Evolutionary conservation across 1,140 invertebrate species (phyloP).

Genomic region (Melipona quadrifasciata): DNA sequence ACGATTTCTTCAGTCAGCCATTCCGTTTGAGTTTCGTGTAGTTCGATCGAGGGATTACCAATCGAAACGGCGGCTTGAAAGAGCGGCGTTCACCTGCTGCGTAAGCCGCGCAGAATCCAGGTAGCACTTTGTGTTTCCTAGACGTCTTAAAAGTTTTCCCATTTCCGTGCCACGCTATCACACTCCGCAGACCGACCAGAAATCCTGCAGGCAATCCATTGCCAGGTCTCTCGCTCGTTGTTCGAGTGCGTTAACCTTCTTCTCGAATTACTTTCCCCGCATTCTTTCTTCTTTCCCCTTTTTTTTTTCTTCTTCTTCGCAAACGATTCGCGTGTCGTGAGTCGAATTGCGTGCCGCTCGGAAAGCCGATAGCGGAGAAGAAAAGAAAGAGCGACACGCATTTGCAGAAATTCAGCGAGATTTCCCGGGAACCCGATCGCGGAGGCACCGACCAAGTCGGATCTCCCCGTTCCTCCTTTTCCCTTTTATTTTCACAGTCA

Average conservation of each 20-base stretch:
- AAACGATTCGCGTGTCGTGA: constrained; percentile 49
- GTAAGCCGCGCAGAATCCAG: constrained; percentile 37
- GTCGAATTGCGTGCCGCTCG: constrained; percentile 20
- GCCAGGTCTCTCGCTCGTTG: background rate
- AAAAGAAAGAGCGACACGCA: background rate
- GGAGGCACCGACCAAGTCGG: constrained; percentile 3
- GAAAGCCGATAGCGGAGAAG: background rate
- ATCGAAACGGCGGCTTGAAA: constrained; percentile 39
- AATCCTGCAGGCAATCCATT: constrained; percentile 49
- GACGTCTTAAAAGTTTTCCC: constrained; percentile 68
- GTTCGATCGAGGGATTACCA: constrained; percentile 31
- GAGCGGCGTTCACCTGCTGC: constrained; percentile 38
- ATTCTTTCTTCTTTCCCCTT: too few relatives aligned
- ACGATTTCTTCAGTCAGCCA: background rate
- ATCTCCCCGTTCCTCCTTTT: background rate
- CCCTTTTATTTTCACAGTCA: constrained; percentile 20
- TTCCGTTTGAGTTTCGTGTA: background rate
- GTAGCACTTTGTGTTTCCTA: constrained; percentile 62
- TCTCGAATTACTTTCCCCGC: constrained; percentile 23
- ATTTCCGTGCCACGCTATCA: constrained; percentile 62
- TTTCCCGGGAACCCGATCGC: constrained; percentile 33
- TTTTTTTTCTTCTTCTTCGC: background rate
- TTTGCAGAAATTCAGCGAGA: constrained; percentile 46
- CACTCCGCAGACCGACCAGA: constrained; percentile 36
- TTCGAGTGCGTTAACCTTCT: constrained; percentile 47